Conservation (phyloP, 35 echinoderm and acorn worm species). For the Heliocidaris tuberculata region DNA sequence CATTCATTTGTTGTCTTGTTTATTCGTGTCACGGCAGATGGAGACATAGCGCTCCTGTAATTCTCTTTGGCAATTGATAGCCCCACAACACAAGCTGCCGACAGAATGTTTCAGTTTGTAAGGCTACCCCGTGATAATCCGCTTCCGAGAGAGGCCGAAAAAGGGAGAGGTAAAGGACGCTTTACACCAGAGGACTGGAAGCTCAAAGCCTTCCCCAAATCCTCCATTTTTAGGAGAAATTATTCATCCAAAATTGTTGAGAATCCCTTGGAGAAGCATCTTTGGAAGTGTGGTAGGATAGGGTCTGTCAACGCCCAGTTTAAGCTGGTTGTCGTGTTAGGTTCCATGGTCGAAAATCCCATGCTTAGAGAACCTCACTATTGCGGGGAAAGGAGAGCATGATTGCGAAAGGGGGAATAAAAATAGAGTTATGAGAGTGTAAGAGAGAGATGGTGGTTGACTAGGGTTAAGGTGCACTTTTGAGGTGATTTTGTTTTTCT, state of each 20-base stretch:
- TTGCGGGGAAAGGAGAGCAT: background rate
- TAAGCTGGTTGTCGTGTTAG: background rate
- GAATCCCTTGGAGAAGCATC: background rate
- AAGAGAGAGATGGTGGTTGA: background rate
- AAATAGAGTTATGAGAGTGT: background rate
- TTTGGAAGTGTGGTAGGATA: background rate
- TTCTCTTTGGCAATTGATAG: slow-evolving; percentile 15
- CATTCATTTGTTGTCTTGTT: slow-evolving; percentile 42
- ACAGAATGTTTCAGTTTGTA: slow-evolving; percentile 29
- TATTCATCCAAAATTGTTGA: background rate
- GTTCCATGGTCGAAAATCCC: slow-evolving; percentile 8
- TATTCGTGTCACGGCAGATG: slow-evolving; percentile 37
- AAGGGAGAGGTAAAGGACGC: background rate
- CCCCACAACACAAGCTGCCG: slow-evolving; percentile 12
- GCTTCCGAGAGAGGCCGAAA: background rate
- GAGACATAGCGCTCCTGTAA: slow-evolving; percentile 1
- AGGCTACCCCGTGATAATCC: background rate
- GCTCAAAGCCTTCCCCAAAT: background rate
- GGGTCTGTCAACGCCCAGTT: slow-evolving; percentile 30
- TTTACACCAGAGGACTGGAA: background rate
- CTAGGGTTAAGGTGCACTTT: slow-evolving; percentile 44
- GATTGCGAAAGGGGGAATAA: background rate
- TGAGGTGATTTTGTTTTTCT: background rate
- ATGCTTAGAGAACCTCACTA: background rate
- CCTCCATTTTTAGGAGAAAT: background rate